These are phyloP conservation scores for Paramormyrops hopkinsi DNA, from an alignment of 2,797 vertebrate genomes.

Conservation along the genomic window DNA sequence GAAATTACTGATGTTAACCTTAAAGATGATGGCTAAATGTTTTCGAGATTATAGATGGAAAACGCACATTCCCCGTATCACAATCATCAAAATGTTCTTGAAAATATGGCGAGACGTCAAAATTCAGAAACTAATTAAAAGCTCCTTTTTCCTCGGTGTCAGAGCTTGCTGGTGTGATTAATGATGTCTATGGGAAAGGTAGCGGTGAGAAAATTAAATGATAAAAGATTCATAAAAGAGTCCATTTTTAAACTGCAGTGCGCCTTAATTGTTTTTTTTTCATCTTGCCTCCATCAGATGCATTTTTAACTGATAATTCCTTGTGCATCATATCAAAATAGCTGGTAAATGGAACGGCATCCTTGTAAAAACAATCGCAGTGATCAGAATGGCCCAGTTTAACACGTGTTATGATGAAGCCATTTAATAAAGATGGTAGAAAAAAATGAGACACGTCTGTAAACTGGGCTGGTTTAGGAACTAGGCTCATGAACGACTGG, in stretches of 20 bases:
- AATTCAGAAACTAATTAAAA: slow-evolving; percentile 17
- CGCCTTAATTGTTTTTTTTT: slow-evolving; percentile 3
- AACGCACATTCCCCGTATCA: background rate
- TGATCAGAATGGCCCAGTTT: slow-evolving; percentile 23
- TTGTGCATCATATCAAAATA: background rate
- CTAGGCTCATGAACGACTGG: background rate
- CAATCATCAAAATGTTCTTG: slow-evolving; percentile 3
- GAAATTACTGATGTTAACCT: background rate
- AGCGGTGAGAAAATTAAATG: slow-evolving; percentile 23
- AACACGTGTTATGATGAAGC: background rate
- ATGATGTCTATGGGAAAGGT: background rate
- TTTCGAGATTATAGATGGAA: background rate
- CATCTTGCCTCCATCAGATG: background rate
- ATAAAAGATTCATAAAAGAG: slow-evolving; percentile 18
- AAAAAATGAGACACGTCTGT: background rate
- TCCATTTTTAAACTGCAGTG: slow-evolving; percentile 11
- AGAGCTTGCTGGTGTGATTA: slow-evolving; percentile 9
- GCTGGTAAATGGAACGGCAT: background rate
- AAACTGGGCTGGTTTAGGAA: background rate
- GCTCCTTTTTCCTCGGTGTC: background rate
- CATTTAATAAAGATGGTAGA: background rate
- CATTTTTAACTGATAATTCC: background rate
- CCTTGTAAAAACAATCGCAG: background rate
- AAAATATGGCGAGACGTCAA: background rate
- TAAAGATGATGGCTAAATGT: slow-evolving; percentile 1